phyloP scores from a whole-genome alignment of 2,797 vertebrate genomes.

The Cyclopterus lumpus region DNA sequence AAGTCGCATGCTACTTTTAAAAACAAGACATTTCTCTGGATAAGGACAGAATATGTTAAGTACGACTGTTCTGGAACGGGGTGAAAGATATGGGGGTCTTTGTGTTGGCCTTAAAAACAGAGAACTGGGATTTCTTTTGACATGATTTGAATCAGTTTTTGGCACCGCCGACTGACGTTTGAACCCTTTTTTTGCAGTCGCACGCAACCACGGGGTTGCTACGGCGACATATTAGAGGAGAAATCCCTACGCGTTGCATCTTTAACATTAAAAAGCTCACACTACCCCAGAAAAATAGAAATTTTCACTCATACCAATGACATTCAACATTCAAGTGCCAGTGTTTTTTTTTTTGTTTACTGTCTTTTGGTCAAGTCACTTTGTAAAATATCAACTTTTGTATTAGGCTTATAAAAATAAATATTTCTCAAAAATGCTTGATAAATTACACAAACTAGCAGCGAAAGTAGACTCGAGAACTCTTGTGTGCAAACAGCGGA shows the following conservation, averaged over 20 bases:
- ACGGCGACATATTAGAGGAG: slow-evolving; percentile 58
- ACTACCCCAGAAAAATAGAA: slow-evolving; percentile 99
- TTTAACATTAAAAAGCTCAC: slow-evolving; percentile 98
- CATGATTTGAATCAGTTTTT: too few species aligned
- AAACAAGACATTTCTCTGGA: not conserved
- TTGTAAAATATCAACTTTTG: slow-evolving; percentile 92
- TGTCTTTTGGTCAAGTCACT: slow-evolving; percentile 99
- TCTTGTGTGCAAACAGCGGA: slow-evolving; percentile 97
- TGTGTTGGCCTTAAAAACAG: too few species aligned
- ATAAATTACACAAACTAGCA: slow-evolving; percentile 99
- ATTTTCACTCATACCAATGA: slow-evolving; percentile 98
- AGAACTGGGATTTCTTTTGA: too few species aligned
- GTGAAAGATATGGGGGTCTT: too few species aligned
- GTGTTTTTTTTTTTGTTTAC: slow-evolving; percentile 91
- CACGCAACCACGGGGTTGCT: too few species aligned
- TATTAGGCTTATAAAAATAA: slow-evolving; percentile 99
- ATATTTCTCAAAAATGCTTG: slow-evolving; percentile 99
- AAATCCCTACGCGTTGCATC: slow-evolving; percentile 62
- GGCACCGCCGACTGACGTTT: too few species aligned
- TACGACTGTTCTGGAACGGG: too few species aligned
- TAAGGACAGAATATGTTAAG: not conserved
- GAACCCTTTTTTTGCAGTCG: too few species aligned
- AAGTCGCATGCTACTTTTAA: too few species aligned
- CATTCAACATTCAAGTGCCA: slow-evolving; percentile 98
- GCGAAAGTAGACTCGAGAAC: slow-evolving; percentile 96